phyloP scores from a whole-genome alignment of 2,113 vertebrate species.

The Dryoscopus gambensis region DNA sequence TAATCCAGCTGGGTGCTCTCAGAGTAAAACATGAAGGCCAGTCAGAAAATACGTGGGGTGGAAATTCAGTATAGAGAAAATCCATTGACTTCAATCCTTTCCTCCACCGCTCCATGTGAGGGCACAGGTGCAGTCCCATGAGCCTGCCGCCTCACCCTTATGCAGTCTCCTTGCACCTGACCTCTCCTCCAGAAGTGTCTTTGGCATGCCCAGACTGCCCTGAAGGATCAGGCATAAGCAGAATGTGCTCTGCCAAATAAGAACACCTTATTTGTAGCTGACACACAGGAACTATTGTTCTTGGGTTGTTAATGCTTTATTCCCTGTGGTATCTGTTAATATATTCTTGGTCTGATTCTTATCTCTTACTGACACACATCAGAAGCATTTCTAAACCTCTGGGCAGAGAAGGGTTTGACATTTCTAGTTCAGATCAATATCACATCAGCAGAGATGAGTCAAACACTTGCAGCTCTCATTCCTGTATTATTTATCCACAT shows the following conservation, averaged over 20 bases:
- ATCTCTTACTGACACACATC: not conserved
- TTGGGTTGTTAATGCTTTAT: not conserved
- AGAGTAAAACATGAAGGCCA: not conserved
- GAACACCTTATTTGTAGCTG: not conserved
- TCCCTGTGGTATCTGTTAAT: conserved; percentile 2
- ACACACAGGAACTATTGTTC: not conserved
- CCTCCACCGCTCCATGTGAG: not conserved
- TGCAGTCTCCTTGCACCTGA: not conserved
- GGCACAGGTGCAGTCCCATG: not conserved
- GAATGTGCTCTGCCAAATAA: not conserved
- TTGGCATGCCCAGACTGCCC: not conserved
- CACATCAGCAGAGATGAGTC: conserved; percentile 19
- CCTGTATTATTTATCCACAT: conserved; percentile 29
- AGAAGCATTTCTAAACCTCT: not conserved
- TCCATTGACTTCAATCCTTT: not conserved
- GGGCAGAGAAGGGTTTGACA: not conserved
- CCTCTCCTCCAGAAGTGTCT: not conserved
- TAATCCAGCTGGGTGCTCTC: not conserved
- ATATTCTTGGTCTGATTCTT: not conserved
- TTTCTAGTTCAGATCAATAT: conserved; percentile 29
- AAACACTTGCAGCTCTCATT: conserved; percentile 7
- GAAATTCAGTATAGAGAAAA: not conserved
- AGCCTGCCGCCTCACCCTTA: not conserved
- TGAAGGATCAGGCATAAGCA: not conserved
- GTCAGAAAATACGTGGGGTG: not conserved